A percentile compares a stretch with the other conserved stretches of the same genome.
Evolutionary conservation across 2,888 invertebrate genomes (phyloP).

Genomic region (Sussaba pulchella): DNA sequence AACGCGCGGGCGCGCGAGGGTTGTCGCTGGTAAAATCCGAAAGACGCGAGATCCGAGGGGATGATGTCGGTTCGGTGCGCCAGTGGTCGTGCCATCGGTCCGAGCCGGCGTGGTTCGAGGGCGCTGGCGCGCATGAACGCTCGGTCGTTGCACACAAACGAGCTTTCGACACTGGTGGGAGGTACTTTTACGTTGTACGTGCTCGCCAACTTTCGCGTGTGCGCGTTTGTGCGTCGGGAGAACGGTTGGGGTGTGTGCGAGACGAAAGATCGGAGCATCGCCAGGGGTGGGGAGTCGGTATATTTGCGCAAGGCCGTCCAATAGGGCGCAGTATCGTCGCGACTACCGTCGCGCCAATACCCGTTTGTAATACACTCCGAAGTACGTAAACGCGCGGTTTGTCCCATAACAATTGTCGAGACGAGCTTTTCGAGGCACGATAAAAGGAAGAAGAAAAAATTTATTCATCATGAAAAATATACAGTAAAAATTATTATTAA

Average conservation of each 20-base stretch:
- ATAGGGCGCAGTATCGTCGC: constrained; percentile 84
- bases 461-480: no score
- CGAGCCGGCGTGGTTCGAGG: constrained; percentile 52
- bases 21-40: constrained; percentile 63
- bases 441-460: background rate
- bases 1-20: constrained; percentile 60
- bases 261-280: constrained; percentile 59
- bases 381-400: constrained; percentile 41
- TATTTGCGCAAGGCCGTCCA: constrained; percentile 84
- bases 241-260: constrained; percentile 35
- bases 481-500: no score
- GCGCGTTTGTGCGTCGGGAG: constrained; percentile 12
- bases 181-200: constrained; percentile 42
- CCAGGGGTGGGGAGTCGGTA: constrained; percentile 82
- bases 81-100: background rate
- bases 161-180: constrained; percentile 44
- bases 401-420: constrained; percentile 28
- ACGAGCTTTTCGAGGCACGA: background rate
- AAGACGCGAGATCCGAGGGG: constrained; percentile 53
- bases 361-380: constrained; percentile 59
- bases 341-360: constrained; percentile 82
- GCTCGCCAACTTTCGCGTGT: background rate
- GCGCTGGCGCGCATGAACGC: constrained; percentile 50
- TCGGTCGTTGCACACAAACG: constrained; percentile 17
- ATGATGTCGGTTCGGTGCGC: background rate